A percentile compares a stretch with the other conserved stretches of the same genome.
phyloP scores from a whole-genome alignment of 2,797 vertebrate species.

The Columba guinea region DNA sequence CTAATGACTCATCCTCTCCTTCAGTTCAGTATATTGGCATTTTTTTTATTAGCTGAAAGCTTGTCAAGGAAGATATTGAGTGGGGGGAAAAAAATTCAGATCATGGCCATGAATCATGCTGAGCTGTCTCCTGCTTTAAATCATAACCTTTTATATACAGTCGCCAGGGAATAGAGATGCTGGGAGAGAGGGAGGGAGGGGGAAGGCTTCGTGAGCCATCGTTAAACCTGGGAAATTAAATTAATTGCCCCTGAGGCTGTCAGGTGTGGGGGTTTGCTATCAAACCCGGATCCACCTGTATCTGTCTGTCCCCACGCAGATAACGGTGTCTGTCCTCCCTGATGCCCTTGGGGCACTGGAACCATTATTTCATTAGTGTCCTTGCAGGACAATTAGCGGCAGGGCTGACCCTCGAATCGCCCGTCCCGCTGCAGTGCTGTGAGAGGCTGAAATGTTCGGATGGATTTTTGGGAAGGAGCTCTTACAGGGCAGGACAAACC shows the following conservation, averaged over 20 bases:
- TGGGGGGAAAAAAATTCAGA: neutral
- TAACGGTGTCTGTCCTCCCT: neutral
- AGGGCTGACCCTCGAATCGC: rapidly evolving
- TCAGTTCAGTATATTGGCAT: rapidly evolving
- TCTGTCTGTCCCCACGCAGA: neutral
- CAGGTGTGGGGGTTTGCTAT: rapidly evolving
- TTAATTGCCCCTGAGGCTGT: neutral
- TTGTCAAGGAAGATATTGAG: neutral
- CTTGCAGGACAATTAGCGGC: rapidly evolving
- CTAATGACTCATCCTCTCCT: neutral
- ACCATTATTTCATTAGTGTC: rapidly evolving
- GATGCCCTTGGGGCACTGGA: neutral
- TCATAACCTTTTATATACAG: neutral
- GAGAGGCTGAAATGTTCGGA: neutral
- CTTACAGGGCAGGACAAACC: neutral
- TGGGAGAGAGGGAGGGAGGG: neutral
- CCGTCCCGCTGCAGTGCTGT: rapidly evolving
- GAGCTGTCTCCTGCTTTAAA: neutral
- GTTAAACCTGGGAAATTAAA: neutral
- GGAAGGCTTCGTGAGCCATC: neutral
- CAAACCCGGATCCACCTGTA: no score
- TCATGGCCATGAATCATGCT: neutral
- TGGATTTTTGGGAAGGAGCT: neutral
- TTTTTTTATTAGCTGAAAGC: neutral
- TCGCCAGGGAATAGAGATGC: rapidly evolving